Evolutionary conservation across 1,140 invertebrate genomes (phyloP), one percentile per base, ranked within the genome.

Genomic region (Drosophila oshimai): DNA sequence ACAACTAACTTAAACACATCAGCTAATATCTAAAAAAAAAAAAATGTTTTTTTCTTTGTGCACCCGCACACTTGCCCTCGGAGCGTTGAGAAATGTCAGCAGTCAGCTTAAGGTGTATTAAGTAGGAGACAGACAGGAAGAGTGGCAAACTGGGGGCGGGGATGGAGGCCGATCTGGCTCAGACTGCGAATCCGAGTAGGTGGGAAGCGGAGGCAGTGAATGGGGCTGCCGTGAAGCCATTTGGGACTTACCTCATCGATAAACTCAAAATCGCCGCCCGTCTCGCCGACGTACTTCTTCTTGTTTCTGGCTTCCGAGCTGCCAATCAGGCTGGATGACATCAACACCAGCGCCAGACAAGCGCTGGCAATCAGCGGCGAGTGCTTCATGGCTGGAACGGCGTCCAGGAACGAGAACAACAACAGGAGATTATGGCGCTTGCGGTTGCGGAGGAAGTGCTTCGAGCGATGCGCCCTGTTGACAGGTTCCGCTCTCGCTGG

Each of bases 201-300:
- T 36, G 42, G 26, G 41, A 49, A 28, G 34, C 41, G 58, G 60
- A 33, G 53, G 60, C 68, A 60, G 51, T 50, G 18, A 71, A 22
- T 34, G 46, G 46, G 55, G 34, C 68, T 60, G 13, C 42, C 44
- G 50, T 42, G 47, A 58, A 79, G 61, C 64, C 73, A 87, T 77
- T 81, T 87, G 81, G 58, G 58, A 90, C 89, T 90, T 90, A 90
- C 89, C 89, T 90, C 89, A 89, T 90, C 89, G 77, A 90, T 90
- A 80, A 90, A 90, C 78, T 90, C 89, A 72, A 90, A 90, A 84
- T 90, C 89, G 58, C 89, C 89, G 64, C 89, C 89, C 68, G 81
- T 90, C 86, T 90, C 89, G 62, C 89, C 89, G 71, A 89, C 72
- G 31, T 90, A 89, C 76, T 90, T 90, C 74, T 90, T 90, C 74